Percentiles rank a stretch among this genome's conserved stretches.
Conservation (phyloP, 2,797 vertebrate species). For the Prionace glauca region DNA sequence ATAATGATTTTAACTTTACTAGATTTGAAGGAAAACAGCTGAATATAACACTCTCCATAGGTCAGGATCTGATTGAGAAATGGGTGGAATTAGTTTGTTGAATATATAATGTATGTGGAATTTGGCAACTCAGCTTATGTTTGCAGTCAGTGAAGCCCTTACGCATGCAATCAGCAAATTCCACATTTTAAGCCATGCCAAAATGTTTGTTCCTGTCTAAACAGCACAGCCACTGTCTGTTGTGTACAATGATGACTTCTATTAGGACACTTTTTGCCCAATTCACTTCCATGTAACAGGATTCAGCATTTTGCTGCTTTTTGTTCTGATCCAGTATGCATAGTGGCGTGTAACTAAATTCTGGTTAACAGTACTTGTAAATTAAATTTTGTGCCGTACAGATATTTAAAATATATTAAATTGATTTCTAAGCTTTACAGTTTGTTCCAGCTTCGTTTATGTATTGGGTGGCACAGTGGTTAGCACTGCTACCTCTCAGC, state of each 20-base stretch:
- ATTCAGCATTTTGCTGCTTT: background rate
- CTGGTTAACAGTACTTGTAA: background rate
- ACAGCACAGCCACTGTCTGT: background rate
- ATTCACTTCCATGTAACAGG: background rate
- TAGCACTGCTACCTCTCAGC: too few species aligned
- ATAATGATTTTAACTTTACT: background rate
- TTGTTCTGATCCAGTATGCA: background rate
- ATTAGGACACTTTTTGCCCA: background rate
- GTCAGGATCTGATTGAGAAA: background rate
- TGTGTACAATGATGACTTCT: background rate
- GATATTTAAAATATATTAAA: background rate
- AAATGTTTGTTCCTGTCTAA: background rate
- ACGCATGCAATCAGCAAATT: constrained; percentile 4
- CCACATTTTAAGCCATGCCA: background rate
- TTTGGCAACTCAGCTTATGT: background rate
- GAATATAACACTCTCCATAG: background rate
- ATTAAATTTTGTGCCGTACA: background rate
- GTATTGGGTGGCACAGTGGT: too few species aligned
- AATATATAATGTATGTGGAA: background rate
- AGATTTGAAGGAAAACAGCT: background rate
- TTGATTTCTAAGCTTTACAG: background rate
- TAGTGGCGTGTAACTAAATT: background rate
- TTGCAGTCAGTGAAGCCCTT: background rate
- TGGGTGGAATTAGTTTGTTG: background rate
- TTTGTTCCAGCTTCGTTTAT: background rate